Evolutionary conservation across 2,797 vertebrate genomes (phyloP).

Genomic region (Labroides dimidiatus): DNA sequence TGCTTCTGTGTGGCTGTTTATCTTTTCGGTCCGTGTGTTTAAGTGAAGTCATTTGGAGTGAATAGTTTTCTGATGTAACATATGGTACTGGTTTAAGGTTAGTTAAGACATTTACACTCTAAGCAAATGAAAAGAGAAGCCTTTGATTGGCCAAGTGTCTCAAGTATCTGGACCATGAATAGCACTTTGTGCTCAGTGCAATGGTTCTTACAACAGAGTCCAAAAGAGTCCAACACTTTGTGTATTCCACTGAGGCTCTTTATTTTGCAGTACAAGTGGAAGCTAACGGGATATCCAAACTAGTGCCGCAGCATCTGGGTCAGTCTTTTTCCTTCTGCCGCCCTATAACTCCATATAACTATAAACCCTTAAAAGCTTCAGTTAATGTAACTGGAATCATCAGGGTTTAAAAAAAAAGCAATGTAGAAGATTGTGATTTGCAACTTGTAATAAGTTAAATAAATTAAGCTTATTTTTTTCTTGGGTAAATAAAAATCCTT

Average conservation of each 20-base stretch:
- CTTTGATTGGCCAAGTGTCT: constrained; percentile 62
- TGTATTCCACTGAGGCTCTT: constrained; percentile 44
- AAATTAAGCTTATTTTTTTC: not conserved
- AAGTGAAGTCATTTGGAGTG: constrained; percentile 33
- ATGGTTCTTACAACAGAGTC: constrained; percentile 40
- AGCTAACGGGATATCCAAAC: constrained; percentile 31
- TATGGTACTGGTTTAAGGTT: constrained; percentile 11
- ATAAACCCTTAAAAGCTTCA: too few relatives aligned
- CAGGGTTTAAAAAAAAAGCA: too few relatives aligned
- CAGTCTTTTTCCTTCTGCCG: constrained; percentile 3
- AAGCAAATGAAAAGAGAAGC: constrained; percentile 29
- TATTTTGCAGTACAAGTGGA: constrained; percentile 28
- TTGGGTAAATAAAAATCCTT: not conserved
- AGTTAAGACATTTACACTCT: constrained; percentile 33
- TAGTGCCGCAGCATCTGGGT: constrained; percentile 22
- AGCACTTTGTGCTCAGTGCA: constrained; percentile 70
- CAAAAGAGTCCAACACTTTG: constrained; percentile 52
- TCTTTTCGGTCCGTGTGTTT: constrained; percentile 8
- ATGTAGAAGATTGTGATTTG: too few relatives aligned
- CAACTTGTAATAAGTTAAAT: too few relatives aligned
- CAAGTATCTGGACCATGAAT: constrained; percentile 68
- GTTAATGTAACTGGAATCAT: too few relatives aligned
- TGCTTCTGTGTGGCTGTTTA: not conserved
- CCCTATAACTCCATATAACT: too few relatives aligned
- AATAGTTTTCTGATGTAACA: constrained; percentile 12